Conservation (phyloP, 1,140 invertebrate species). For the Heliothis virescens region DNA sequence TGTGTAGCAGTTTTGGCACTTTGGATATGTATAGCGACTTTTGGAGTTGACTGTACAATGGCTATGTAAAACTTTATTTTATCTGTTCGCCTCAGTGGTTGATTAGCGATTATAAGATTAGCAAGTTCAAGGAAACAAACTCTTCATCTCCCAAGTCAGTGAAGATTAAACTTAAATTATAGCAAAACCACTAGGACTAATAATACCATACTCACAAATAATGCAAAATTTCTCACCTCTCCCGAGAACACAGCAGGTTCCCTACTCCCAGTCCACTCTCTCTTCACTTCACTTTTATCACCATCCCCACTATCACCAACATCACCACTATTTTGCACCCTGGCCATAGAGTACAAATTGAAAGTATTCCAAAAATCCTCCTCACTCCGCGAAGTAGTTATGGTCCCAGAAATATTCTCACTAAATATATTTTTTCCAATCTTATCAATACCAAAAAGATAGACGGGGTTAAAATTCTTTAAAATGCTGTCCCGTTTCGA, state of each 20-base stretch:
- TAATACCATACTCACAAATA: neutral
- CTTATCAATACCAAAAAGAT: slow-evolving; percentile 79
- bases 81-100: too few relatives aligned
- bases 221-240: slow-evolving; percentile 63
- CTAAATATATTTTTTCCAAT: slow-evolving; percentile 75
- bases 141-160: too few relatives aligned
- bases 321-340: slow-evolving; percentile 47
- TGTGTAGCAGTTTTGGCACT: too few relatives aligned
- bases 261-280: slow-evolving; percentile 52
- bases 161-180: too few relatives aligned
- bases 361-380: slow-evolving; percentile 78
- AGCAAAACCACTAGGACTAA: too few relatives aligned
- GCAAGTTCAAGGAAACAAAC: too few relatives aligned
- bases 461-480: slow-evolving; percentile 76
- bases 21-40: too few relatives aligned
- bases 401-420: slow-evolving; percentile 65
- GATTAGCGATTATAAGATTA: too few relatives aligned
- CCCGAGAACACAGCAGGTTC: slow-evolving; percentile 71
- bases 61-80: too few relatives aligned
- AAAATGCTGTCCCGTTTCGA: slow-evolving; percentile 75
- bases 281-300: slow-evolving; percentile 44
- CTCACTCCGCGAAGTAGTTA: slow-evolving; percentile 61
- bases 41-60: too few relatives aligned
- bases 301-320: slow-evolving; percentile 49
- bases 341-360: slow-evolving; percentile 71